Percentiles rank a stretch among this genome's conserved stretches.
Conservation (phyloP, 1,140 invertebrate species). For the Rhizoglyphus robini region DNA sequence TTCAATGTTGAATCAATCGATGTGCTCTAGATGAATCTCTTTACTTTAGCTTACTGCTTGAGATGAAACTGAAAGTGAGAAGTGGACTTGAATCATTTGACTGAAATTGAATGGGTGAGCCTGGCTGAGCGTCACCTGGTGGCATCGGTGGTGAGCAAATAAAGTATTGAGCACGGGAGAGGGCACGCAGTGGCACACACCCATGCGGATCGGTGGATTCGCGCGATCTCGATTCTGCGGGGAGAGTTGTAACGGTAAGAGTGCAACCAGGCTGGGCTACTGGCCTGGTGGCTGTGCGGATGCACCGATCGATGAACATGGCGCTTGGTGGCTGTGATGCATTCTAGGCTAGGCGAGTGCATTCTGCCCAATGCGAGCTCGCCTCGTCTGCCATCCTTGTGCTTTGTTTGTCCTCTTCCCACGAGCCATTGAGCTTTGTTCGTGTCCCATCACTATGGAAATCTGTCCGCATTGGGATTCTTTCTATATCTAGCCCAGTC, state of each 20-base stretch:
- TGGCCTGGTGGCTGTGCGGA: not conserved
- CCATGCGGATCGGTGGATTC: conserved; percentile 56
- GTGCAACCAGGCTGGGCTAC: not conserved
- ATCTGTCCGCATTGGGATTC: not conserved
- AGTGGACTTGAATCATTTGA: no score
- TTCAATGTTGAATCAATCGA: no score
- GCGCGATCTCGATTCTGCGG: not conserved
- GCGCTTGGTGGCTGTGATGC: not conserved
- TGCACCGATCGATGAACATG: not conserved
- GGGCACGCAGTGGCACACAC: conserved; percentile 91
- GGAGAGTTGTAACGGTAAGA: not conserved
- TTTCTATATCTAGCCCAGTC: not conserved
- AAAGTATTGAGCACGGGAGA: conserved; percentile 38
- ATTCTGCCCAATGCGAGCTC: no score
- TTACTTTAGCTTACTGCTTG: no score
- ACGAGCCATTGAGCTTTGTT: not conserved
- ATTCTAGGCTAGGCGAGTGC: not conserved
- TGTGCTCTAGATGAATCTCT: no score
- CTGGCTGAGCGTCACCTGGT: conserved; percentile 69
- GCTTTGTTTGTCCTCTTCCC: not conserved
- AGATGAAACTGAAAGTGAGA: no score
- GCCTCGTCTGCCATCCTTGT: not conserved
- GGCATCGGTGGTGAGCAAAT: conserved; percentile 58
- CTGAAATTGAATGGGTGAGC: no score
- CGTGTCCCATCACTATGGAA: not conserved